Evolutionary conservation across 2,113 vertebrate species (phyloP).

Genomic region (Sprattus sprattus): DNA sequence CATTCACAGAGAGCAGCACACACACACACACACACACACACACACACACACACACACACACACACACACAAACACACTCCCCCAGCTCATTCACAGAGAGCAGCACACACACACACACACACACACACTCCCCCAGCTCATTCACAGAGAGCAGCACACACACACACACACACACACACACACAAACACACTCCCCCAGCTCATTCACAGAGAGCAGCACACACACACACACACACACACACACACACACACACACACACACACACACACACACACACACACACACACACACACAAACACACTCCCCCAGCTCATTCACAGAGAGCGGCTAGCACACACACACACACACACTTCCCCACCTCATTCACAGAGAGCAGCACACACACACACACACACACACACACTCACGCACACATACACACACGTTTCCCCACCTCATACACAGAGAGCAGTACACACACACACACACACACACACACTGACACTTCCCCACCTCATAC

Average conservation of each 20-base stretch:
- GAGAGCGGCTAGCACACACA: no score
- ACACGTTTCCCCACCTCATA: not conserved
- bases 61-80: not conserved
- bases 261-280: no score
- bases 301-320: not conserved
- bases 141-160: not conserved
- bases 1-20: not conserved
- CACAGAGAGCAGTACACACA: not conserved
- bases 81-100: not conserved
- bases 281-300: no score
- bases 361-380: not conserved
- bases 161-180: not conserved
- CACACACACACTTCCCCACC: not conserved
- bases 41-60: not conserved
- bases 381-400: no score
- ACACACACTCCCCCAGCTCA: not conserved
- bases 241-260: not conserved
- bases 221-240: not conserved
- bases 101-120: constrained; percentile 2
- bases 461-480: constrained; percentile 1
- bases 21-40: not conserved
- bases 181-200: not conserved
- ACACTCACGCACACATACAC: no score
- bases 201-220: not conserved
- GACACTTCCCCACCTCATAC: not conserved